Evolutionary conservation across 2,797 vertebrate species (phyloP), one percentile per base, ranked within the genome.

Genomic region (Rousettus madagascariensis): DNA sequence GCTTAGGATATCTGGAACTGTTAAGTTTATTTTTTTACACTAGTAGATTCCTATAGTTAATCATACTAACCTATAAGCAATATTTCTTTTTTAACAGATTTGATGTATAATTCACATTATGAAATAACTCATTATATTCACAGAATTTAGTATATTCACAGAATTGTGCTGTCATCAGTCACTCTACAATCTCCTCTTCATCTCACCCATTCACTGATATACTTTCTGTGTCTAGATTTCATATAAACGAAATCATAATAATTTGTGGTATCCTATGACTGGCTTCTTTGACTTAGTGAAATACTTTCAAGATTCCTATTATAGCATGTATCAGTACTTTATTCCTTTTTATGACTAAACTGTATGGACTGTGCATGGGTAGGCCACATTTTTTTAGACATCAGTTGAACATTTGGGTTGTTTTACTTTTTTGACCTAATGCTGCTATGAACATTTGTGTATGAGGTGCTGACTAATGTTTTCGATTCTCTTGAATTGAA

Each of bases 101-200:
- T 88, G 46, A 93, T 57, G 9, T 86, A 53, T 24, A 95, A 41
- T 43, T 91, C n/a, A 78, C 20, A 61, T 8, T 30, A 78, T 95
- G 69, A 94, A 59, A 80, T 66, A 84, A 82, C 7, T 5, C 11
- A 82, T 51, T 78, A 46, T 65, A 51, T 86, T 86, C 15, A 79
- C 36, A 94, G 36, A 91, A 74, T 74, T 71, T 82, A 87, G 33
- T 78, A 24, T 90, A 82, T 90, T 91, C 6, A 61, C 28, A 72
- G 43, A 91, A 6, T 80, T 96, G 49, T 86, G 10, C 28, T 79
- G 9, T 38, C 7, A 46, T 74, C 11, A 68, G 12, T 87, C 15
- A 86, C 36, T 92, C 12, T 38, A 53, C 8, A 30, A 22, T 80
- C 24, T 41, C 3, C 55, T 69, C 3, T 61, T 17, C 5, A 41